phyloP scores from a whole-genome alignment of 2,888 invertebrate species.

The Tachina lurida region DNA sequence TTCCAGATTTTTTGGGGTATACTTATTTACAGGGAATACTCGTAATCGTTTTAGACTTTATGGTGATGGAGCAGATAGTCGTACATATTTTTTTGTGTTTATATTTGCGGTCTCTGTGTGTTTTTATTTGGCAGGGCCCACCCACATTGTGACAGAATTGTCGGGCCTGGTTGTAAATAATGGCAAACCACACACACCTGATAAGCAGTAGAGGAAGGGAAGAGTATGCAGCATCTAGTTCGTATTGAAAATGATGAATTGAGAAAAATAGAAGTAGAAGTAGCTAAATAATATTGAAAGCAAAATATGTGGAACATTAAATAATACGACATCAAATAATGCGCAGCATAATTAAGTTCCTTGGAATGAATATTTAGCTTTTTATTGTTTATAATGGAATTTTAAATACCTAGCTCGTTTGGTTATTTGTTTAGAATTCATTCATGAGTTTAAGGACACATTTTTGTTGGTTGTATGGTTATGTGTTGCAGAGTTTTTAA shows the following conservation, averaged over 20 bases:
- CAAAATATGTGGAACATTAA: constrained; percentile 34
- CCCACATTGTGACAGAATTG: constrained; percentile 58
- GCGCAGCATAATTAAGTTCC: constrained; percentile 66
- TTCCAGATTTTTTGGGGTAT: constrained; percentile 22
- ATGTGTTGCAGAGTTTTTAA: background rate
- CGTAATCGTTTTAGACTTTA: constrained; percentile 29
- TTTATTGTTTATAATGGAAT: constrained; percentile 35
- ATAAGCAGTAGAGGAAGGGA: constrained; percentile 10
- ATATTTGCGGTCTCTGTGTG: constrained; percentile 40
- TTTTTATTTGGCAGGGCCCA: constrained; percentile 41
- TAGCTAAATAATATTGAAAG: constrained; percentile 7
- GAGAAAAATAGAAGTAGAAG: background rate
- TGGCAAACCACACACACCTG: constrained; percentile 70
- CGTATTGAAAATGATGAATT: constrained; percentile 25
- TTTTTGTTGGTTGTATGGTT: constrained; percentile 11
- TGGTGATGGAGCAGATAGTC: constrained; percentile 29
- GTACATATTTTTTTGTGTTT: constrained; percentile 32
- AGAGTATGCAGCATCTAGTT: background rate
- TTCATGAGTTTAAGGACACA: constrained; percentile 32
- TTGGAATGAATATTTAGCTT: constrained; percentile 21
- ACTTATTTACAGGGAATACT: constrained; percentile 11
- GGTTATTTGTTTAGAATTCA: constrained; percentile 24
- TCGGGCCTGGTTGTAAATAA: constrained; percentile 50
- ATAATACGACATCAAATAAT: constrained; percentile 43
- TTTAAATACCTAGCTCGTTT: constrained; percentile 14